A percentile compares a stretch with the other conserved stretches of the same genome.
phyloP scores from a whole-genome alignment of 2,888 invertebrate genomes.

The Panopea generosa region DNA sequence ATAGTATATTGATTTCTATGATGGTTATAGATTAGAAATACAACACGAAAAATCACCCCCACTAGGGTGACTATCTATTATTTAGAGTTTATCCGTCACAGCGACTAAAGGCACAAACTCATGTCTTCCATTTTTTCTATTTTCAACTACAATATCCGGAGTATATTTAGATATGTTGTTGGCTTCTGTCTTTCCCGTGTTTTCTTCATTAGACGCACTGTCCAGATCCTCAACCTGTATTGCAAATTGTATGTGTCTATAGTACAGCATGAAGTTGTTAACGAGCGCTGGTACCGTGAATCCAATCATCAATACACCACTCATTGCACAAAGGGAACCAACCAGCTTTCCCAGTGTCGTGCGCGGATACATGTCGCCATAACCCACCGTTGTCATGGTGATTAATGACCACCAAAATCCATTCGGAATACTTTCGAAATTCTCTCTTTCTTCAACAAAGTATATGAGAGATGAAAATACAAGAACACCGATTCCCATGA shows the following conservation, averaged over 20 bases:
- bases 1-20: no score
- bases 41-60: no score
- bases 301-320: constrained; percentile 78
- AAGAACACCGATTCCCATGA: constrained; percentile 80
- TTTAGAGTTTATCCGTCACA: no score
- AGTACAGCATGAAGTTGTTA: constrained; percentile 81
- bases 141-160: no score
- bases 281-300: constrained; percentile 82
- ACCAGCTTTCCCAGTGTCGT: constrained; percentile 75
- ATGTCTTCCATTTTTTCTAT: no score
- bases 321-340: constrained; percentile 76
- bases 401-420: constrained; percentile 82
- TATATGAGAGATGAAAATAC: constrained; percentile 81
- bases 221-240: constrained; percentile 51
- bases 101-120: no score
- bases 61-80: no score
- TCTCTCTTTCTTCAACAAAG: constrained; percentile 74
- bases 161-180: no score
- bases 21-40: no score
- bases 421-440: constrained; percentile 77
- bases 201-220: no score
- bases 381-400: constrained; percentile 83
- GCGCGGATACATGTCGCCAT: constrained; percentile 80
- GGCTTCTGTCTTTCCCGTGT: no score
- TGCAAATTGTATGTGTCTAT: constrained; percentile 75